Evolutionary conservation across 2,113 vertebrate genomes (phyloP), one percentile per base, ranked within the genome.

Genomic region (Rhynchomys soricoides): DNA sequence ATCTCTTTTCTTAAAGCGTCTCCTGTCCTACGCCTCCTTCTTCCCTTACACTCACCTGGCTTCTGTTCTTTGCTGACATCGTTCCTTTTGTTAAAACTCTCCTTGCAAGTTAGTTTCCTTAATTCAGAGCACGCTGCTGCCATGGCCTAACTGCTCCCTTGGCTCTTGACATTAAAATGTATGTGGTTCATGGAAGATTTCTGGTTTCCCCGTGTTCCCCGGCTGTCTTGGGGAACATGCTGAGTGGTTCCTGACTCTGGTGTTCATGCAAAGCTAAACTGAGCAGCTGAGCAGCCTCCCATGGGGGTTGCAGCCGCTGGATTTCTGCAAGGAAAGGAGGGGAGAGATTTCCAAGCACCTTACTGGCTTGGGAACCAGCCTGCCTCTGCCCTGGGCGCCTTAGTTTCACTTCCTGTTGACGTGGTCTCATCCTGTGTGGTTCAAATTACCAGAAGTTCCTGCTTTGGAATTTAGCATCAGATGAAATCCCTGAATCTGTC

Each of bases 271-370:
- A 59, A 97, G 85, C 97, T 91, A 96, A 95, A 52, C 93, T 95
- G 93, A 97, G 93, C 98, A 96, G 83, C 88, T 95, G 78, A 94
- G 96, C 90, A 77, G 71, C 93, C 97, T 92, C 45, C 89, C 70
- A 74, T 75, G 19, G 70, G 93, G 37, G 73, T 83, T 59, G 81
- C 68, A 95, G 94, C 92, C 95, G 70, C 96, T 97, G 64, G 52
- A 78, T 74, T 68, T 88, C 81, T 92, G 55, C 64, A 70, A 91
- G 86, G 79, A 91, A 73, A 40, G 43, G 2, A 31, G 26, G 15
- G 5, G 55, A 37, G 26, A 50, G 17, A 45, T 96, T 97, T 97
- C 37, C n/a, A 93, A 92, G 82, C 94, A 57, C 52, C 86, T 78
- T 78, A 0, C 73, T 31, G 21, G 29, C 62, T 68, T 93, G 12